These are phyloP conservation scores for Camptogramma bilineatum DNA, from an alignment of 2,888 invertebrate genomes.

Conservation along the genomic window DNA sequence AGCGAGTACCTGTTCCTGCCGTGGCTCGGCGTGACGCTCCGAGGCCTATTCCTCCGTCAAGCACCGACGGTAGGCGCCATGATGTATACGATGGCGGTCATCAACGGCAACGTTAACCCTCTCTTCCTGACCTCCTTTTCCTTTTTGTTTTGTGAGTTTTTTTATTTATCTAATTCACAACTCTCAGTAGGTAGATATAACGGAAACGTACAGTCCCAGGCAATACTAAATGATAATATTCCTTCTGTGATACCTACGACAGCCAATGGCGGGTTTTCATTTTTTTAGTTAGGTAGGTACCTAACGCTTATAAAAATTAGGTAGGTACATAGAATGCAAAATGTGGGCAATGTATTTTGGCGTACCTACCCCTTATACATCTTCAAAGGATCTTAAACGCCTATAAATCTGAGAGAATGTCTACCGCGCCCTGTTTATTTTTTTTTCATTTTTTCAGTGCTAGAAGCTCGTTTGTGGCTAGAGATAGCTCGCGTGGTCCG, in stretches of 20 bases:
- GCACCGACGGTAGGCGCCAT: constrained; percentile 71
- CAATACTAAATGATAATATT: too few relatives aligned
- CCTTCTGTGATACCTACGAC: too few relatives aligned
- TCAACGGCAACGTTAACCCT: constrained; percentile 65
- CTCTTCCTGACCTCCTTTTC: constrained; percentile 68
- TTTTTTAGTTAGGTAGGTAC: too few relatives aligned
- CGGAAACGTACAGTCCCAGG: too few relatives aligned
- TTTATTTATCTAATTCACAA: not conserved
- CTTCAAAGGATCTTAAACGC: too few relatives aligned
- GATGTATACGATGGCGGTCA: constrained; percentile 70
- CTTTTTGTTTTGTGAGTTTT: constrained; percentile 70
- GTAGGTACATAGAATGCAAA: too few relatives aligned
- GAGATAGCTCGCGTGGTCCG: constrained; percentile 69
- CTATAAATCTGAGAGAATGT: too few relatives aligned
- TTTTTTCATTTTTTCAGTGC: constrained; percentile 44
- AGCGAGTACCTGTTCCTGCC: constrained; percentile 76
- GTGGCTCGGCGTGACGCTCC: constrained; percentile 72
- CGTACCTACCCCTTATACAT: too few relatives aligned
- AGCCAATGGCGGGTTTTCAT: too few relatives aligned
- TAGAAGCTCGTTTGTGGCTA: constrained; percentile 73
- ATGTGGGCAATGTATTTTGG: too few relatives aligned
- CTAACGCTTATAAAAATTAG: too few relatives aligned
- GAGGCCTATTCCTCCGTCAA: constrained; percentile 70
- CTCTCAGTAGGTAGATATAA: not conserved
- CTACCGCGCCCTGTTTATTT: too few relatives aligned